phyloP scores from a whole-genome alignment of 2,797 vertebrate species.

The Microctenopoma lineatum region DNA sequence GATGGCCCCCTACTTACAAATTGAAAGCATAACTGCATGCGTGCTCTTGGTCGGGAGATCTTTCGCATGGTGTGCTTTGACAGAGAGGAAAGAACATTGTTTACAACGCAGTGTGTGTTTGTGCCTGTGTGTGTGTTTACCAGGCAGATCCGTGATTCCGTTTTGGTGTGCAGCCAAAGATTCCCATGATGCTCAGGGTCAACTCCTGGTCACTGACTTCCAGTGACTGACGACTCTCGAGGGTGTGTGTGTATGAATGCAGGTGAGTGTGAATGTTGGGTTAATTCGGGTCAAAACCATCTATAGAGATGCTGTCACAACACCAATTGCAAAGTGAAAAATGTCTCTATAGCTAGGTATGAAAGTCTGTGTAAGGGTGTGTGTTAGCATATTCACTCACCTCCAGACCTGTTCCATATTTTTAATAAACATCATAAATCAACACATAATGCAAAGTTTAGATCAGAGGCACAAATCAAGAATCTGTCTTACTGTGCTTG shows the following conservation, averaged over 20 bases:
- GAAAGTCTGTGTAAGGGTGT: not conserved
- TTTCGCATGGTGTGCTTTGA: not conserved
- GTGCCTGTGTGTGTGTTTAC: conserved; percentile 1
- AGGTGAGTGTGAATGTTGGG: conserved; percentile 10
- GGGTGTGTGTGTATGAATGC: conserved; percentile 1
- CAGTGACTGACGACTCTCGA: conserved; percentile 22
- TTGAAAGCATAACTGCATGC: conserved; percentile 27
- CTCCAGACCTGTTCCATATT: not conserved
- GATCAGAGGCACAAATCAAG: conserved; percentile 26
- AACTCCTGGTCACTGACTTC: conserved; percentile 45
- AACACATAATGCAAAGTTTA: conserved; percentile 15
- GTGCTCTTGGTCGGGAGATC: conserved; percentile 12
- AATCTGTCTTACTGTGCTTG: conserved; percentile 10
- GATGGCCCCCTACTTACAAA: conserved; percentile 33
- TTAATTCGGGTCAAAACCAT: conserved; percentile 46
- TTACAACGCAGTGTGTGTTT: not conserved
- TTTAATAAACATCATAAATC: conserved; percentile 12
- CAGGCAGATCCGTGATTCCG: conserved; percentile 40
- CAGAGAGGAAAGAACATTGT: conserved; percentile 9
- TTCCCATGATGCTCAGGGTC: conserved; percentile 51
- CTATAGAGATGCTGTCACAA: conserved; percentile 36
- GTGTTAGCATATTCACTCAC: conserved; percentile 2
- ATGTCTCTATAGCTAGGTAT: conserved; percentile 13
- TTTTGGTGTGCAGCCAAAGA: conserved; percentile 43
- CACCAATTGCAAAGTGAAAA: conserved; percentile 35